Conservation (phyloP, 30 jellyfish, hydroid and myxozoan genomes). For the Nemopilema nomurai region DNA sequence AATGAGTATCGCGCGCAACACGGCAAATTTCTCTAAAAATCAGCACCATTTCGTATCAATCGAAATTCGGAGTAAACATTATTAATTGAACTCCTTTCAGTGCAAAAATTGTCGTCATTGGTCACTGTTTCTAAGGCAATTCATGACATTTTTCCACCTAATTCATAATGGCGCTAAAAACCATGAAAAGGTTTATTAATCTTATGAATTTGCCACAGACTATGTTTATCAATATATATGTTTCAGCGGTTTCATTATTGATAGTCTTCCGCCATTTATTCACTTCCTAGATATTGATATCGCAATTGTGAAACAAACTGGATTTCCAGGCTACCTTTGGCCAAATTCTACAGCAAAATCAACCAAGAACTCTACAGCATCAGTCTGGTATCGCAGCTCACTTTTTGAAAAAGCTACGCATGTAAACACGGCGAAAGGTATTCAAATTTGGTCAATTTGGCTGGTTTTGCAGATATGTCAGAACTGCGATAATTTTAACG, state of each 20-base stretch:
- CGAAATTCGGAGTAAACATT: too few relatives aligned
- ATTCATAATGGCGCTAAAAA: too few relatives aligned
- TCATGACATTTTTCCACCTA: too few relatives aligned
- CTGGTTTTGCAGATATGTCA: neutral
- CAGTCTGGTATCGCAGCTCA: conserved; percentile 22
- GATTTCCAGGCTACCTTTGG: conserved; percentile 38
- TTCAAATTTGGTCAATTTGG: neutral
- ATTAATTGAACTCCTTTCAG: too few relatives aligned
- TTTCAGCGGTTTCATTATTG: neutral
- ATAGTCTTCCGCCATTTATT: neutral
- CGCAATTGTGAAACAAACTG: conserved; percentile 38
- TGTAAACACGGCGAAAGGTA: conserved; percentile 24
- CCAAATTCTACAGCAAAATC: conserved; percentile 21
- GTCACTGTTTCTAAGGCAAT: too few relatives aligned
- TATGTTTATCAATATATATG: neutral
- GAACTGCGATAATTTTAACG: too few relatives aligned
- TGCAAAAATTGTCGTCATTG: too few relatives aligned
- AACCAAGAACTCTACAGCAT: neutral
- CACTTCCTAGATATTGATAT: conserved; percentile 16
- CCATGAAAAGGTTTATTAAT: too few relatives aligned
- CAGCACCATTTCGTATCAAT: too few relatives aligned
- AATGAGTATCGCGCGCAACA: too few relatives aligned
- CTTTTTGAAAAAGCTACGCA: conserved; percentile 36
- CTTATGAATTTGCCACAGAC: too few relatives aligned
- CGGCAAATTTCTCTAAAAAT: too few relatives aligned